Evolutionary conservation across 1,140 invertebrate species (phyloP).

Genomic region (Procambarus clarkii): DNA sequence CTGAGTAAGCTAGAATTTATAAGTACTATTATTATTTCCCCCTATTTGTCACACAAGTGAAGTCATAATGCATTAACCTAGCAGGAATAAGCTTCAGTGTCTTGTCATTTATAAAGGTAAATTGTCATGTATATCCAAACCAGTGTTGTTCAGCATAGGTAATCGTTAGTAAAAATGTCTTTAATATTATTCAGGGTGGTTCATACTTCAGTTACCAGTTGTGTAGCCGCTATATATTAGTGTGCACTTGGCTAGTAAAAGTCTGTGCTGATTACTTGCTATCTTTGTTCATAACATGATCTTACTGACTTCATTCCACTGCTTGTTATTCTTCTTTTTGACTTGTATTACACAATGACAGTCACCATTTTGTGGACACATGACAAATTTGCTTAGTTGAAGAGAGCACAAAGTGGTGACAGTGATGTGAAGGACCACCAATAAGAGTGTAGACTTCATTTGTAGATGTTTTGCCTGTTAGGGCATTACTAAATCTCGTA

Average conservation of each 20-base stretch:
- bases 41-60: background rate
- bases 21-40: background rate
- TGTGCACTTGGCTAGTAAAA: background rate
- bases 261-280: background rate
- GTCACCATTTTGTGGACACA: too few species aligned
- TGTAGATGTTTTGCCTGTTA: too few species aligned
- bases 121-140: too few species aligned
- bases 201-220: background rate
- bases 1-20: background rate
- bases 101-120: too few species aligned
- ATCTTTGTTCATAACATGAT: background rate
- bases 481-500: too few species aligned
- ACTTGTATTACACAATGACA: too few species aligned
- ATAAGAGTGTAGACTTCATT: too few species aligned
- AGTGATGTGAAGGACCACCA: too few species aligned
- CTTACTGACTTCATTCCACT: constrained; percentile 11
- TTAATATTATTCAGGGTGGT: background rate
- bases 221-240: background rate
- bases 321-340: constrained; percentile 9
- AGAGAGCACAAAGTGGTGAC: too few species aligned
- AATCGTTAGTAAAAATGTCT: background rate
- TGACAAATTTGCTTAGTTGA: too few species aligned
- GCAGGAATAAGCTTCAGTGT: background rate
- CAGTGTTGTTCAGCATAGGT: too few species aligned
- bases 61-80: background rate